These are phyloP conservation scores for Indicator indicator DNA, from an alignment of 2,113 vertebrate genomes.

Conservation along the genomic window DNA sequence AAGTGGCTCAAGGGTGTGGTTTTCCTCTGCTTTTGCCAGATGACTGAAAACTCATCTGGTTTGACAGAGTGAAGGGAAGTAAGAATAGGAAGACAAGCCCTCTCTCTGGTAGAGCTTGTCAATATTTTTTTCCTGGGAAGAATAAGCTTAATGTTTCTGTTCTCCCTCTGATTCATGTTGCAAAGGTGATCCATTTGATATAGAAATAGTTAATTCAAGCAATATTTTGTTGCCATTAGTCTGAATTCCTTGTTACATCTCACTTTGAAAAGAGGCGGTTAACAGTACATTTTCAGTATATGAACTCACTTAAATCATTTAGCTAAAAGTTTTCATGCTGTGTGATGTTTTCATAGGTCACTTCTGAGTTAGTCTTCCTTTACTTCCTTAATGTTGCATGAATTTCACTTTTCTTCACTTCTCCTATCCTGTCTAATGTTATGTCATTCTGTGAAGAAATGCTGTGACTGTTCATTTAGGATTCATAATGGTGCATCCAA, in stretches of 20 bases:
- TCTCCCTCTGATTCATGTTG: neutral
- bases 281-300: neutral
- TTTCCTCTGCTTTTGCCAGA: constrained; percentile 30
- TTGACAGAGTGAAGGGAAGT: neutral
- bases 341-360: neutral
- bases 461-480: neutral
- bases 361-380: neutral
- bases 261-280: neutral
- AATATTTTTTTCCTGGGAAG: neutral
- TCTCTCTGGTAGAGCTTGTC: neutral
- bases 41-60: constrained; percentile 18
- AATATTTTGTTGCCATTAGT: neutral
- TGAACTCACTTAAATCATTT: neutral
- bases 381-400: neutral
- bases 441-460: neutral
- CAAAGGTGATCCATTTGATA: neutral
- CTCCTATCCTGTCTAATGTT: neutral
- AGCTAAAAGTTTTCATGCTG: neutral
- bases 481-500: neutral
- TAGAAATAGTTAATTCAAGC: neutral
- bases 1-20: constrained; percentile 36
- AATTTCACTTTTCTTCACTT: neutral
- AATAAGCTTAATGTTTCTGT: neutral
- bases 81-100: neutral
- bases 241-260: neutral